phyloP scores from a whole-genome alignment of 1,140 invertebrate genomes.

The Bombus soroeensis region DNA sequence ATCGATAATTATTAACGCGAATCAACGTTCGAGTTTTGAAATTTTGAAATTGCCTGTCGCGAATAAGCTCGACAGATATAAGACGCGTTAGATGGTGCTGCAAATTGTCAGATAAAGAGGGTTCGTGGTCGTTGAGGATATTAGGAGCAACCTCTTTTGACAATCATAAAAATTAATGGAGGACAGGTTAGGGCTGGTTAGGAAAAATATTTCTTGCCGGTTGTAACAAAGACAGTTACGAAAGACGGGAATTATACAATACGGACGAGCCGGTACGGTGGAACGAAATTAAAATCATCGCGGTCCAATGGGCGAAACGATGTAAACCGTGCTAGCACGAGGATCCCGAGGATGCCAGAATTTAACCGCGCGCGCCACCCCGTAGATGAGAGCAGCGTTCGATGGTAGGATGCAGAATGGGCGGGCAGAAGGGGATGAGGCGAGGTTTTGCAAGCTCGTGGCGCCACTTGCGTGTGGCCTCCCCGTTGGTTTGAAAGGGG shows the following conservation, averaged over 20 bases:
- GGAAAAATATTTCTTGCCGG: not conserved
- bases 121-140: too few species aligned
- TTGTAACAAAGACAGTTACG: conserved; percentile 20
- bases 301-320: not conserved
- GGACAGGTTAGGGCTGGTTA: too few species aligned
- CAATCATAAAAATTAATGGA: not conserved
- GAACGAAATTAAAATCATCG: conserved; percentile 21
- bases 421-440: conserved; percentile 3
- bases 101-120: too few species aligned
- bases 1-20: not conserved
- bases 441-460: conserved; percentile 63
- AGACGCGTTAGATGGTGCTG: too few species aligned
- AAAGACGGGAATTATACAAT: not conserved
- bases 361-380: conserved; percentile 50
- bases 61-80: not conserved
- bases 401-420: conserved; percentile 12
- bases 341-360: conserved; percentile 17
- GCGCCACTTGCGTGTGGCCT: conserved; percentile 58
- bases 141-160: not conserved
- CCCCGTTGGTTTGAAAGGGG: conserved; percentile 5
- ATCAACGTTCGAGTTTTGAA: too few species aligned
- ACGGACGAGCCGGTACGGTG: not conserved
- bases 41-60: too few species aligned
- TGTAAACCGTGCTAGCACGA: conserved; percentile 14
- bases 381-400: conserved; percentile 47